phyloP scores from a whole-genome alignment of 2,113 vertebrate genomes.

The Hippocampus mohnikei region DNA sequence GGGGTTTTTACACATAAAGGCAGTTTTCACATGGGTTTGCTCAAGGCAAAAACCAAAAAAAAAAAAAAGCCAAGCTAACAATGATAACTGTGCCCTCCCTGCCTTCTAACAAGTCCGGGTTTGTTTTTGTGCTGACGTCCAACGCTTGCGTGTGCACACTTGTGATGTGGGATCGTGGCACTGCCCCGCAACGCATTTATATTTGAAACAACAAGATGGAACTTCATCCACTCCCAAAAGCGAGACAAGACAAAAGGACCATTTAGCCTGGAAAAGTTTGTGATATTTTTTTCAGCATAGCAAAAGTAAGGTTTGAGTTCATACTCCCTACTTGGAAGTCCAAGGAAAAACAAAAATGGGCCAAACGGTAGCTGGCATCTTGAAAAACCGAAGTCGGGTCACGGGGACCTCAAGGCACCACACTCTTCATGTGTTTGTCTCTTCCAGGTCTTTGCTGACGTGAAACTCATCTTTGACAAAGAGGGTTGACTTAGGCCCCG shows the following conservation, averaged over 20 bases:
- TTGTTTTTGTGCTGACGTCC: neutral
- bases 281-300: too few species aligned
- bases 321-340: too few species aligned
- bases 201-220: neutral
- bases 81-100: neutral
- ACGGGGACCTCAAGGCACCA: too few species aligned
- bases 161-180: neutral
- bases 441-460: slow-evolving; percentile 88
- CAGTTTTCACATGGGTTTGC: neutral
- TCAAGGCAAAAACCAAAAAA: neutral
- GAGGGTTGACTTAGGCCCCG: slow-evolving; percentile 72
- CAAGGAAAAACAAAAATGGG: too few species aligned
- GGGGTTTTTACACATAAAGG: too few species aligned
- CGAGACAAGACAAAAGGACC: neutral
- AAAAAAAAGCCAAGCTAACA: neutral
- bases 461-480: slow-evolving; percentile 85
- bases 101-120: neutral
- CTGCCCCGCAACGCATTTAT: neutral
- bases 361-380: too few species aligned
- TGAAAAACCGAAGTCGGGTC: too few species aligned
- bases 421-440: slow-evolving; percentile 1
- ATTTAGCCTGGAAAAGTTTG: neutral
- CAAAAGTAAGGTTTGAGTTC: too few species aligned
- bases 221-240: neutral
- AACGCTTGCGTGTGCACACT: neutral